These are phyloP conservation scores for Zosterops pallidus DNA, from an alignment of 2,113 vertebrate genomes.

Conservation along the genomic window DNA sequence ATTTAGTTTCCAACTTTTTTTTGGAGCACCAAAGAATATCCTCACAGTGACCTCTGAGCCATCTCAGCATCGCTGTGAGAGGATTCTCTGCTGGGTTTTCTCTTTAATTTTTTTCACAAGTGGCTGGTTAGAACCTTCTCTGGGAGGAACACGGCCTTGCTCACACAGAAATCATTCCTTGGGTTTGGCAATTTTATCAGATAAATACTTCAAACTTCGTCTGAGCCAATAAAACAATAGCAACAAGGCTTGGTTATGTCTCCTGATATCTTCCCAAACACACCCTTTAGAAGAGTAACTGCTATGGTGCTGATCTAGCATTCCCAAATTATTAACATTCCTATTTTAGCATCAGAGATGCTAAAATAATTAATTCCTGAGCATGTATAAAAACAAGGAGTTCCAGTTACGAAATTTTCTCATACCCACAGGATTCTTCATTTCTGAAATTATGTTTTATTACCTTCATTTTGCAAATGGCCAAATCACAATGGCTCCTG, in stretches of 20 bases:
- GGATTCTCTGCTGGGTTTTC: not conserved
- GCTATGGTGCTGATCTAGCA: not conserved
- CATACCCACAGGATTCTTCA: not conserved
- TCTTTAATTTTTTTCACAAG: not conserved
- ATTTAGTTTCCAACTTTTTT: not conserved
- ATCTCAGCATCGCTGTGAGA: accelerated
- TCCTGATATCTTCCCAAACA: not conserved
- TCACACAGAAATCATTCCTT: not conserved
- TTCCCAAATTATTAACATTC: constrained; percentile 19
- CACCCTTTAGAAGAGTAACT: not conserved
- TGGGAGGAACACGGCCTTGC: not conserved
- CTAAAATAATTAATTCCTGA: not conserved
- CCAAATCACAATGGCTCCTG: not conserved
- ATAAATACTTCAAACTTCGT: not conserved
- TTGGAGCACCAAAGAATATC: not conserved
- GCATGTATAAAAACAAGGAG: constrained; percentile 17
- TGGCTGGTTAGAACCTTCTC: not conserved
- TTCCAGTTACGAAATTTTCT: constrained; percentile 8
- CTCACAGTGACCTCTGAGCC: not conserved
- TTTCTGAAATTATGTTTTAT: not conserved
- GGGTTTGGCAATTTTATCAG: not conserved
- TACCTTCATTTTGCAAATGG: constrained; percentile 22
- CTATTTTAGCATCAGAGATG: constrained; percentile 17
- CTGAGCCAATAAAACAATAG: not conserved
- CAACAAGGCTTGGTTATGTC: not conserved